Evolutionary conservation across 2,113 vertebrate genomes (phyloP), one percentile per base, ranked within the genome.

Genomic region (Pontoporia blainvillei): DNA sequence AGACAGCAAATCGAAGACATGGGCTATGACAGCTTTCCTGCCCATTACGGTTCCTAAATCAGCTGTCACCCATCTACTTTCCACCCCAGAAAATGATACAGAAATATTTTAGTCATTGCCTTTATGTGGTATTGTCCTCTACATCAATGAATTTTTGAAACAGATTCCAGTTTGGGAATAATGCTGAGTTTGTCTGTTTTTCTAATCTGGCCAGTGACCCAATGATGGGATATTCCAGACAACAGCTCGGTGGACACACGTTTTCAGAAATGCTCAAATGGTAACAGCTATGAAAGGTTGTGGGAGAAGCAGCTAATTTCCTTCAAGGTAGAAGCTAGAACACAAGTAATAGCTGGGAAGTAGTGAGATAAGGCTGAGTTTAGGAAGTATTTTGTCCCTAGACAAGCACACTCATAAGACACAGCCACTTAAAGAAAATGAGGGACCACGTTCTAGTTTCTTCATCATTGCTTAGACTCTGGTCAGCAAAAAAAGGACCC

Each of bases 161-260:
- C 44, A 91, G 86, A 97, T 97, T 90, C 95, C 91, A 93, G 91
- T 95, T 97, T 95, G 92, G 12, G 71, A 98, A 96, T 86, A 89
- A 95, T 52, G 69, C 89, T 41, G 86, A 90, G 96, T 93, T 96
- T 97, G 95, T 93, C 91, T 97, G 96, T 90, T 97, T 95, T 98
- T 96, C 97, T 97, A 95, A 97, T 76, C 92, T 3, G 46, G 97
- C 84, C 97, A 97, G 92, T 96, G 98, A 96, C 95, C 54, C 9
- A 96, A 85, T 0, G 31, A 94, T 0, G 20, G 41, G 87, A 49
- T 41, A 44, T 91, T 96, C 49, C 82, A 93, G 97, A 92, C 94
- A 98, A 97, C 57, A 97, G 92, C 79, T 97, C 94, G 96, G 95
- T 87, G 84, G 97, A 94, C 44, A 92, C 29, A 36, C 41, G 13